Conservation (phyloP, 2,113 vertebrate species). For the Limanda limanda region DNA sequence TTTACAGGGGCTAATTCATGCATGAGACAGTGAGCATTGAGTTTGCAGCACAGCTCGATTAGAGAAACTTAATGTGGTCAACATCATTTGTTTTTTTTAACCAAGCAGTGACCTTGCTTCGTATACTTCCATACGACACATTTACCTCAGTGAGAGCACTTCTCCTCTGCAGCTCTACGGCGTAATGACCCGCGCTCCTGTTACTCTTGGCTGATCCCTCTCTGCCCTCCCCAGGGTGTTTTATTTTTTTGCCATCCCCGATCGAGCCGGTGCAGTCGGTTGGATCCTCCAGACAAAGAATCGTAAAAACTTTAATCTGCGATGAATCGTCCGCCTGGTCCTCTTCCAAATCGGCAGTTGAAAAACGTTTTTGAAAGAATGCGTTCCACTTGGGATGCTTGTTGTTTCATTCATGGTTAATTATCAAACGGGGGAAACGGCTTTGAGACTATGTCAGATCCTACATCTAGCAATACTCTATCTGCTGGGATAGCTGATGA, state of each 20-base stretch:
- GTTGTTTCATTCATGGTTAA: conserved; percentile 20
- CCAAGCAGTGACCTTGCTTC: conserved; percentile 2
- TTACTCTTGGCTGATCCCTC: conserved; percentile 68
- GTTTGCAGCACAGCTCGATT: not conserved
- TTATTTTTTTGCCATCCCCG: conserved; percentile 65
- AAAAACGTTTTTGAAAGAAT: not conserved
- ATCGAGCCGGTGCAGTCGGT: conserved; percentile 60
- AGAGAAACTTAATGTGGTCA: not conserved
- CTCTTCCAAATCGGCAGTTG: conserved; percentile 11
- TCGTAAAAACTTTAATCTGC: conserved; percentile 65
- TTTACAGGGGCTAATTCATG: not conserved
- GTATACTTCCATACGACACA: too few relatives aligned
- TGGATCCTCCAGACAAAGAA: conserved; percentile 51
- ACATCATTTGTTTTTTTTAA: too few relatives aligned
- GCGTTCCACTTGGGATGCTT: not conserved
- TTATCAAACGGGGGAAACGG: not conserved
- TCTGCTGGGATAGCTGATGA: not conserved
- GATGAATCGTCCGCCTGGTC: conserved; percentile 37
- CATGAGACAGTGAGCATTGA: not conserved
- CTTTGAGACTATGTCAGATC: not conserved
- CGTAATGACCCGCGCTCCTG: conserved; percentile 68
- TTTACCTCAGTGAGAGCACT: conserved; percentile 6
- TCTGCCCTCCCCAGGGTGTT: conserved; percentile 47
- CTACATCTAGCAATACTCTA: not conserved
- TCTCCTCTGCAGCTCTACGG: conserved; percentile 14